Percentiles rank a stretch among this genome's conserved stretches.
Evolutionary conservation across 2,113 vertebrate genomes (phyloP).

Genomic region (Aepyceros melampus): DNA sequence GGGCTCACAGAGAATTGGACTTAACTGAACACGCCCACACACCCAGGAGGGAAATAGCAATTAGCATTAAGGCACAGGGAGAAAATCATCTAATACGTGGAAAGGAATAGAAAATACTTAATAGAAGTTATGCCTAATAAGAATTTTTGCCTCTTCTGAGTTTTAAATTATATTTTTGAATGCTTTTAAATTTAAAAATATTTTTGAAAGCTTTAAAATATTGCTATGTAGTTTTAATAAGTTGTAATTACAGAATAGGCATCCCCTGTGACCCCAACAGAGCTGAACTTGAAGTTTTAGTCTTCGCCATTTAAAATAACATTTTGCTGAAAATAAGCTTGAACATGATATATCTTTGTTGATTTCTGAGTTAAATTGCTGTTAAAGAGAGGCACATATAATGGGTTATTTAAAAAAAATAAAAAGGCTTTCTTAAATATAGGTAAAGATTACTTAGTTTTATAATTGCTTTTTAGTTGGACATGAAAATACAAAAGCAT

Average conservation of each 20-base stretch:
- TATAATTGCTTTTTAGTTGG: background rate
- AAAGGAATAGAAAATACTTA: slow-evolving; percentile 30
- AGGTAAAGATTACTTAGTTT: slow-evolving; percentile 11
- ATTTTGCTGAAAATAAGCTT: slow-evolving; percentile 37
- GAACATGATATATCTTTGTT: background rate
- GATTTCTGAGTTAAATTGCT: background rate
- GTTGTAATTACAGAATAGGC: background rate
- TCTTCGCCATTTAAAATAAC: slow-evolving; percentile 17
- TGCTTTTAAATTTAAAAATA: background rate
- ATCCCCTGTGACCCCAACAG: background rate
- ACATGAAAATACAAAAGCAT: background rate
- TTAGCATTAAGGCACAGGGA: background rate
- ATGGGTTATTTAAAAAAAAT: background rate
- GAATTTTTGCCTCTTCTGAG: background rate
- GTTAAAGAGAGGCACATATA: background rate
- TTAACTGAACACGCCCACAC: background rate
- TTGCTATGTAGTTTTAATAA: slow-evolving; percentile 8
- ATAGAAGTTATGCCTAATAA: background rate
- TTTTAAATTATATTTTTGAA: background rate
- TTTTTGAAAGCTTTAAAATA: background rate
- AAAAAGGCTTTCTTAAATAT: background rate
- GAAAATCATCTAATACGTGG: background rate
- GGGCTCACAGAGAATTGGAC: background rate
- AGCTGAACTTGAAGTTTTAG: background rate
- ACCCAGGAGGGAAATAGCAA: background rate